These are phyloP conservation scores for Drosophila cardini DNA, from an alignment of 1,140 invertebrate species.

Conservation along the genomic window DNA sequence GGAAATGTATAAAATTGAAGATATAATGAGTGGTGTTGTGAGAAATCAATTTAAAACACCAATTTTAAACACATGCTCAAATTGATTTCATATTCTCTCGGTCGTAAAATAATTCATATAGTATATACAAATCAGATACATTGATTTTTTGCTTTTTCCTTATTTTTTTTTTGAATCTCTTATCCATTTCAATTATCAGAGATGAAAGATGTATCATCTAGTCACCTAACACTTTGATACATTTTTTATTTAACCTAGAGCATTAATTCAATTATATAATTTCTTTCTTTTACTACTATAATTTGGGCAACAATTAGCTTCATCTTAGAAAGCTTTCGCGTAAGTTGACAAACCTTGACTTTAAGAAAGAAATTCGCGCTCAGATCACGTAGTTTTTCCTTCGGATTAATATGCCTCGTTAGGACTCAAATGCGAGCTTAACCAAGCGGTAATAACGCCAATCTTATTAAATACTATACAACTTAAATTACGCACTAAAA, in stretches of 20 bases:
- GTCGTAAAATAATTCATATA: too few relatives aligned
- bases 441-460: slow-evolving; percentile 43
- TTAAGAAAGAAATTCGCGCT: background rate
- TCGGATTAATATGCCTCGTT: slow-evolving; percentile 55
- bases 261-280: slow-evolving; percentile 4
- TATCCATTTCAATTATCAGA: too few relatives aligned
- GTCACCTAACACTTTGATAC: too few relatives aligned
- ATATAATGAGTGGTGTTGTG: too few relatives aligned
- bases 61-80: too few relatives aligned
- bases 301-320: slow-evolving; percentile 11
- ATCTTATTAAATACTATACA: slow-evolving; percentile 63
- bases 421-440: slow-evolving; percentile 52
- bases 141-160: too few relatives aligned
- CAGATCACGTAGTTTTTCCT: background rate
- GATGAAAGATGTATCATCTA: too few relatives aligned
- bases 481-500: slow-evolving; percentile 65
- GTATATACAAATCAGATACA: too few relatives aligned
- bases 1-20: too few relatives aligned
- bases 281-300: background rate
- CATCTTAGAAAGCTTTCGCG: background rate
- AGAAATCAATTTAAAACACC: too few relatives aligned
- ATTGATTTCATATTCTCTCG: too few relatives aligned
- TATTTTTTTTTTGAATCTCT: too few relatives aligned
- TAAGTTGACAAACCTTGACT: background rate
- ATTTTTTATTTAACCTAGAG: background rate